Evolutionary conservation across 2,113 vertebrate species (phyloP).

Genomic region (Gadus macrocephalus): DNA sequence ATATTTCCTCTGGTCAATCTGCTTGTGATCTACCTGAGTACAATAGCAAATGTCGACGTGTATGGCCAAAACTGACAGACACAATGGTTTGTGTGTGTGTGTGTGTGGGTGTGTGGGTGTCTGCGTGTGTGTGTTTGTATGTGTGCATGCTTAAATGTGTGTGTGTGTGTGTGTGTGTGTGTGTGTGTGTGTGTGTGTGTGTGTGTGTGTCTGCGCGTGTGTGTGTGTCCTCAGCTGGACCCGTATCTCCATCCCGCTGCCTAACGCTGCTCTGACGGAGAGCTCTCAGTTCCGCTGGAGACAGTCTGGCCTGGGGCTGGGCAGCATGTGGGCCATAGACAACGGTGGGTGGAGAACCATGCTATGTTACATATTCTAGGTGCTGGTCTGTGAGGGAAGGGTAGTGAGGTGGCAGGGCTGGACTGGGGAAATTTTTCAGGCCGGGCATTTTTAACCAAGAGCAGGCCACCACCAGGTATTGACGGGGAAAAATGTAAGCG

Average conservation of each 20-base stretch:
- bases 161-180: background rate
- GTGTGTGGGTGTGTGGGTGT: no score
- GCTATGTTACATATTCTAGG: background rate
- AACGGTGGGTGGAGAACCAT: conserved; percentile 75
- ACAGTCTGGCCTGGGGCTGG: conserved; percentile 80
- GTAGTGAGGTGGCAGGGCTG: no score
- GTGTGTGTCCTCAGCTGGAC: conserved; percentile 82
- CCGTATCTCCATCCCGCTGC: conserved; percentile 90
- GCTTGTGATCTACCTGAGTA: no score
- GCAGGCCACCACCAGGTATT: no score
- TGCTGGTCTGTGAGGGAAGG: no score
- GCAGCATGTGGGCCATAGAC: conserved; percentile 98
- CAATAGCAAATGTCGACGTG: no score
- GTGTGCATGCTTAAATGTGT: background rate
- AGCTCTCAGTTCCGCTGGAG: conserved; percentile 92
- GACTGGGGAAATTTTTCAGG: no score
- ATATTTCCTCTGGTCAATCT: no score
- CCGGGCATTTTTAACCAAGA: no score
- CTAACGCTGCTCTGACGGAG: conserved; percentile 87
- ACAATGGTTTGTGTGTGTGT: no score
- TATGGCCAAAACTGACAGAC: no score
- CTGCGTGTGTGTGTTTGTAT: background rate
- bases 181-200: background rate
- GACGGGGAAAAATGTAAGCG: no score
- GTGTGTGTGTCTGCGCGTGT: background rate